Conservation (phyloP, 2,797 vertebrate species). For the Gallirallus australis region DNA sequence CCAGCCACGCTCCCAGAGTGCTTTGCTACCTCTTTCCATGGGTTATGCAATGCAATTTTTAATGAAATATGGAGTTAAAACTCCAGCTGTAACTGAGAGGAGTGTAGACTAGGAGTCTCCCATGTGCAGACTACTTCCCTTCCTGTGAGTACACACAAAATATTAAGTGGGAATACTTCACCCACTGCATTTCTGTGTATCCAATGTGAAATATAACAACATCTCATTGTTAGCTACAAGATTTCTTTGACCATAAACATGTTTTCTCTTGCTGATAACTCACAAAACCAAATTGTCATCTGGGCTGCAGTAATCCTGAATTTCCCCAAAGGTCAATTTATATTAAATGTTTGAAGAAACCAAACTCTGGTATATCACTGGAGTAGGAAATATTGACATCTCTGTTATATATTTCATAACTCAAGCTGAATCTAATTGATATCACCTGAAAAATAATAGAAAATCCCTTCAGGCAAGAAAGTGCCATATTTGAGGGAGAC, state of each 20-base stretch:
- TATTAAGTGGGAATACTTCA: neutral
- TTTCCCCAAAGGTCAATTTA: neutral
- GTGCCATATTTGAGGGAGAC: neutral
- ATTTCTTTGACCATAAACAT: neutral
- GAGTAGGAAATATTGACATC: neutral
- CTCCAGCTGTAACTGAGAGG: neutral
- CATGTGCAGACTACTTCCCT: neutral
- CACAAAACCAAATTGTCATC: neutral
- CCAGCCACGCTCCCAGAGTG: accelerated
- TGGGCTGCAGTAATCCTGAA: neutral
- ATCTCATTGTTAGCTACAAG: neutral
- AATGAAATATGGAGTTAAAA: neutral
- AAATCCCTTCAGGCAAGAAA: neutral
- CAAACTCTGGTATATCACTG: neutral
- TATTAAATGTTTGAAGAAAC: neutral
- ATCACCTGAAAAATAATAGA: conserved; percentile 3
- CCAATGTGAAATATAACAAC: neutral
- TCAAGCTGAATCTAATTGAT: neutral
- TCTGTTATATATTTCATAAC: neutral
- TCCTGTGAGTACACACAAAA: neutral
- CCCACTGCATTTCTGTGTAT: neutral
- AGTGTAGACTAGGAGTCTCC: too few species aligned
- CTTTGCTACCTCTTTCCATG: too few species aligned
- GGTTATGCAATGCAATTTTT: neutral
- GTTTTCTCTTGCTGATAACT: neutral